Evolutionary conservation across 2,888 invertebrate genomes (phyloP), one percentile per base, ranked within the genome.

Genomic region (Epinotia bilunana): DNA sequence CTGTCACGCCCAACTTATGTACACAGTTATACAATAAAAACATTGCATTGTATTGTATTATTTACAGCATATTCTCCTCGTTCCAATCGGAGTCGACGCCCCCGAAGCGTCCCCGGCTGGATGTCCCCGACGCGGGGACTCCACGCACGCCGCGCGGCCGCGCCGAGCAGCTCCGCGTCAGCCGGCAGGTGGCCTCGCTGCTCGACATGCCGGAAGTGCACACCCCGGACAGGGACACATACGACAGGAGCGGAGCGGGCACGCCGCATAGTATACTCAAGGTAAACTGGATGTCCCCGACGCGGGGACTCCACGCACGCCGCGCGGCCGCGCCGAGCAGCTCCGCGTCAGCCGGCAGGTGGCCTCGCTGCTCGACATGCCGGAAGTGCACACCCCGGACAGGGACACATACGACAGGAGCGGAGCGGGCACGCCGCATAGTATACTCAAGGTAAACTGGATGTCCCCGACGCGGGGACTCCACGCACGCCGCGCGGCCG

Each of bases 191-290:
- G 87, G 86, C 90, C 0, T 77, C 87, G 0, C 78, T 95, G 49
- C 86, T 96, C 16, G 93, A 94, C 63, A 96, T 96, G 81, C 96
- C 96, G 0, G 93, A 95, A 13, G 90, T 95, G 0, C 88, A 87
- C 62, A 88, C 86, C 5, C 89, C 91, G 0, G 82, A 81, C 0
- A 79, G 79, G 65, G 83, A 82, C 20, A 20, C 80, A 9, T 86
- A 87, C 28, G 81, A 83, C 1, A 76, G 87, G 3, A 82, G 83
- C 16, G 86, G 88, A 11, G 88, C 90, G 0, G 90, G 87, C 0
- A 95, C 95, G 0, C 96, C 96, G 0, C 96, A 96, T 74, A 96
- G 96, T 76, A 96, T 96, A 79, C 88, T 96, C 12, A 96, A 96
- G 92, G 95, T 95, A 79, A 77, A n/a, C 76, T 90, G 0, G 88